Evolutionary conservation across 2,113 vertebrate species (phyloP), one percentile per base, ranked within the genome.

Genomic region (Erinaceus europaeus): DNA sequence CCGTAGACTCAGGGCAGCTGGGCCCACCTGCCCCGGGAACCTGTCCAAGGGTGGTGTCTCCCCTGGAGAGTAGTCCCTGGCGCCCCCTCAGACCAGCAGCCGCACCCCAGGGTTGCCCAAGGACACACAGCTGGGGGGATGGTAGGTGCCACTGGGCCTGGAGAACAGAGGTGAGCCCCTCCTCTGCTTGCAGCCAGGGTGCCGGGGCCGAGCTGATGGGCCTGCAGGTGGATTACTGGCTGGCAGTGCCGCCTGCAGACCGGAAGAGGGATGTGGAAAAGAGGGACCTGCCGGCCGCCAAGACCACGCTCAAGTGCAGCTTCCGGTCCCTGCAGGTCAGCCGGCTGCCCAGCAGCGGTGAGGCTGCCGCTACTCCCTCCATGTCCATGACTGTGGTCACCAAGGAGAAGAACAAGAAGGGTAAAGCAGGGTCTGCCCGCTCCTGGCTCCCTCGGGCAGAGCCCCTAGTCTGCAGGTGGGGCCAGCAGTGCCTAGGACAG

Each of bases 321-420:
- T 99, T 99, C 97, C 98, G 98, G 97, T 99, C 98, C 95, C 99
- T 99, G 93, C 99, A 99, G 98, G 99, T 99, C 98, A 99, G 99
- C 98, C 97, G 99, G 97, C 96, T 99, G 90, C 98, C 99, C 88
- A 95, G 96, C 69, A 97, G 97, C 4, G 96, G 97, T 0, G 99
- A 99, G 94, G 96, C 93, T 3, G 90, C 96, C 34, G 88, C 97
- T 90, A 97, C 97, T 73, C 98, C 98, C 74, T 98, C 98, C 17
- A 99, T 99, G 99, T 98, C 98, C 87, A 99, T 99, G 99, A 99
- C 98, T 0, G 98, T 99, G 0, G 99, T 99, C 94, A 99, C 98
- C 84, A 99, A 99, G 97, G 99, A 99, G 96, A 99, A 99, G 97
- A 99, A 99, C 92, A 99, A 99, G 93, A 99, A 99, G 94, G 99